Conservation (phyloP, 2,797 vertebrate genomes). For the Remorina albescens region DNA sequence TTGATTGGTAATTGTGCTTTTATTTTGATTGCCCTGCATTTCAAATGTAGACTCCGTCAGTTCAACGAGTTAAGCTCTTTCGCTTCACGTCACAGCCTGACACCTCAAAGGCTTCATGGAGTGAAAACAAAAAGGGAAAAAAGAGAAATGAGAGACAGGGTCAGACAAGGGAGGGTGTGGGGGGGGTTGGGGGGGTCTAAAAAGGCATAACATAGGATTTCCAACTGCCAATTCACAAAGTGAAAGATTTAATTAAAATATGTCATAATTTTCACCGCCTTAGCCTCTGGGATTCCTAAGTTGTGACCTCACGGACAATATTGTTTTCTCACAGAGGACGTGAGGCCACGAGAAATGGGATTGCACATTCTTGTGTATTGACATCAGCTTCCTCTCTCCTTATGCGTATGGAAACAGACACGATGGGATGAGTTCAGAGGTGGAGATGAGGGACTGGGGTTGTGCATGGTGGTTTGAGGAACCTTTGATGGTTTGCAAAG, state of each 20-base stretch:
- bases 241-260: slow-evolving; percentile 86
- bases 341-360: slow-evolving; percentile 79
- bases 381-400: slow-evolving; percentile 81
- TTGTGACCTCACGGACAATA: slow-evolving; percentile 81
- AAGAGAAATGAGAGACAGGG: slow-evolving; percentile 51
- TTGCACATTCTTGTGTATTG: slow-evolving; percentile 84
- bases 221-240: slow-evolving; percentile 78
- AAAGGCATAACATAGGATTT: slow-evolving; percentile 75
- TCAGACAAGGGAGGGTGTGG: slow-evolving; percentile 29
- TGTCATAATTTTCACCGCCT: slow-evolving; percentile 82
- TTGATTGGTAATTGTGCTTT: slow-evolving; percentile 71
- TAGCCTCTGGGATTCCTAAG: slow-evolving; percentile 80
- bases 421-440: slow-evolving; percentile 73
- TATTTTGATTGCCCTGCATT: slow-evolving; percentile 72
- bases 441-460: slow-evolving; percentile 49
- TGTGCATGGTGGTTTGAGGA: slow-evolving; percentile 37
- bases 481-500: slow-evolving; percentile 34
- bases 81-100: too few species aligned
- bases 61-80: too few species aligned
- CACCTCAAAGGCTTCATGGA: slow-evolving; percentile 72
- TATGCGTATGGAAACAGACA: slow-evolving; percentile 74
- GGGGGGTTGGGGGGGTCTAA: slow-evolving; percentile 32
- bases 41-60: slow-evolving; percentile 58
- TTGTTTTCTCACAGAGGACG: slow-evolving; percentile 81
- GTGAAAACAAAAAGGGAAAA: slow-evolving; percentile 59